Evolutionary conservation across 2,888 invertebrate species (phyloP), one percentile per base, ranked within the genome.

Genomic region (Galerucella nymphaeae): DNA sequence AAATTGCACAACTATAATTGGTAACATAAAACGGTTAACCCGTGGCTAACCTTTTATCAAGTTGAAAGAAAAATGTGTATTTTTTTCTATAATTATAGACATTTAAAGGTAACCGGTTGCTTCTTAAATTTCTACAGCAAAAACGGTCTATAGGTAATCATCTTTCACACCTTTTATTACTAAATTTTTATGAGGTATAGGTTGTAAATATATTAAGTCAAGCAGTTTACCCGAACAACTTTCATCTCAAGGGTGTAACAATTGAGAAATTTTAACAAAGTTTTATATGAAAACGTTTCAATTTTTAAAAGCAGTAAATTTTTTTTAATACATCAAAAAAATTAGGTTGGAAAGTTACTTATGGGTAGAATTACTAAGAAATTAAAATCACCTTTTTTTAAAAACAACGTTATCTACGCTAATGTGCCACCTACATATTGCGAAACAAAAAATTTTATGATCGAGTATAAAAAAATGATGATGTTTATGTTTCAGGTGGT

Each of bases 101-200:
- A 16, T 20, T 55, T 20, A 16, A 16, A 55, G 13, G 16, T 20
- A 20, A 55, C 55, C 20, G 55, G 55, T 55, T 55, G 55, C 55
- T 55, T 18, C 16, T 20, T 20, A 30, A 30, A 50, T 16, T n/a
- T 50, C 50, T 18, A 20, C 10, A 16, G 20, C 55, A 55, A 14
- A n/a, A 59, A 59, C 59, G n/a, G 9, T 30, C 38, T 3, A 38
- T n/a, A 30, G 59, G 59, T 23, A n/a, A 14, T 45, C 13, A 59
- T 59, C 30, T 11, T 59, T 59, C 59, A 59, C 38, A 59, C n/a
- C 59, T 59, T 59, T 59, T 59, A 59, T 59, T 59, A 14, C 59
- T 11, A 59, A 14, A 59, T 30, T 59, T 50, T 58, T 59, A 59
- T 13, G 59, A 59, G 23, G 30, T 59, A n/a, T n/a, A 1, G 14